Evolutionary conservation across 2,888 invertebrate genomes (phyloP), one percentile per base, ranked within the genome.

Genomic region (Lumbricus terrestris): DNA sequence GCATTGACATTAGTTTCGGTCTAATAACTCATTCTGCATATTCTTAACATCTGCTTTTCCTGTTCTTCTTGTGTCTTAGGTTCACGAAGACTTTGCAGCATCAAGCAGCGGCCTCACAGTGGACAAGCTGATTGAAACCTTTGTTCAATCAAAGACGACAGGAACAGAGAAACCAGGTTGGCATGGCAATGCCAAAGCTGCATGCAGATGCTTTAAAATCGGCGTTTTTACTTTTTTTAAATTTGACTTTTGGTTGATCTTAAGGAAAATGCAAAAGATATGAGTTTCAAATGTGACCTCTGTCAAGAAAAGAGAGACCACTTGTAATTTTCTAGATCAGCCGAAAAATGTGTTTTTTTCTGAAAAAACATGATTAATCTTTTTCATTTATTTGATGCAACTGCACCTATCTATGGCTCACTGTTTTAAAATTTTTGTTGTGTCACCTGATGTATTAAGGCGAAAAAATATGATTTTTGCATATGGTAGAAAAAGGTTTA

Each of bases 71-170:
- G 29, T 42, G 29, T 89, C 47, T 42, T 91, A 97, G 96, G 97
- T 98, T 33, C 97, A 98, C 94, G 96, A 97, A 92, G 98, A 99
- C 94, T 98, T 98, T 94, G 97, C 97, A 94, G 97, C 97, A 92
- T 98, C 98, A 94, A 98, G 98, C 95, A 96, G 97, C 92, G 97
- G 98, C 94, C 96, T 98, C 96, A 97, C 98, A 88, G 97, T 99
- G 82, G 98, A 98, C 93, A 97, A 98, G 95, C 96, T 99, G 90
- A 95, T 99, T 92, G 97, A 98, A 94, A 97, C 97, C 95, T 98
- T 99, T 95, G 97, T 98, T 90, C 96, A 97, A 93, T 97, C 97
- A 93, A 99, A 99, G 95, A 97, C 97, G 93, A 98, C 98, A 92
- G 98, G 98, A 93, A 96, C 97, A 92, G 98, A 98, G 94, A 97